phyloP scores from a whole-genome alignment of 2,797 vertebrate genomes.

The Rhynchonycteris naso region DNA sequence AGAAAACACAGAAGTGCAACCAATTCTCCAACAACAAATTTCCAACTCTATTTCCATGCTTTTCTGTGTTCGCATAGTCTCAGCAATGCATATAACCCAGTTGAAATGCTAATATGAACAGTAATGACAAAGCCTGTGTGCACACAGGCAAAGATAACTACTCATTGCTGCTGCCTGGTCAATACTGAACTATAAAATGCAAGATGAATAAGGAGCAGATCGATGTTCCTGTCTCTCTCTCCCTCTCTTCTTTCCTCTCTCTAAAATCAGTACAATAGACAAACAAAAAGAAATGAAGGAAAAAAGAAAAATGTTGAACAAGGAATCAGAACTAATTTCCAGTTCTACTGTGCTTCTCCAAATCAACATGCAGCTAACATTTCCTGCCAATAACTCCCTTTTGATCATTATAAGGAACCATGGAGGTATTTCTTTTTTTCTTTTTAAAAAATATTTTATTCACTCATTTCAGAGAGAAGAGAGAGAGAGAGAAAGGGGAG shows the following conservation, averaged over 20 bases:
- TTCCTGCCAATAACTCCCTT: not conserved
- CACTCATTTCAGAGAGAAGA: no score
- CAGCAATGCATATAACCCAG: not conserved
- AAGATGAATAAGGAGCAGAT: not conserved
- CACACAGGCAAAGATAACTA: not conserved
- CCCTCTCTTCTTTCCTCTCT: no score
- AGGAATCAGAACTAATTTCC: not conserved
- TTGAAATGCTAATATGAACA: not conserved
- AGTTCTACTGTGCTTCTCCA: not conserved
- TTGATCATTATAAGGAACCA: not conserved
- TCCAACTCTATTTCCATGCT: not conserved
- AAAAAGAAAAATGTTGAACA: rapidly evolving
- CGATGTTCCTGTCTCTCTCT: no score
- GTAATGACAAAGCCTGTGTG: not conserved
- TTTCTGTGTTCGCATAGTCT: not conserved
- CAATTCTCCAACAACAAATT: not conserved
- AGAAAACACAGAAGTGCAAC: not conserved
- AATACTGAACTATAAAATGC: not conserved
- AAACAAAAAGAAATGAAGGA: not conserved
- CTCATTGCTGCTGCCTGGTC: not conserved
- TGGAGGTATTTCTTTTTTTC: no score
- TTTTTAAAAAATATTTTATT: no score
- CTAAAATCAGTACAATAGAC: no score
- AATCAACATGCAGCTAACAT: not conserved
- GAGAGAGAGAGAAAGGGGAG: no score